Evolutionary conservation across 2,888 invertebrate species (phyloP).

Genomic region (Liposcelis brunnea): DNA sequence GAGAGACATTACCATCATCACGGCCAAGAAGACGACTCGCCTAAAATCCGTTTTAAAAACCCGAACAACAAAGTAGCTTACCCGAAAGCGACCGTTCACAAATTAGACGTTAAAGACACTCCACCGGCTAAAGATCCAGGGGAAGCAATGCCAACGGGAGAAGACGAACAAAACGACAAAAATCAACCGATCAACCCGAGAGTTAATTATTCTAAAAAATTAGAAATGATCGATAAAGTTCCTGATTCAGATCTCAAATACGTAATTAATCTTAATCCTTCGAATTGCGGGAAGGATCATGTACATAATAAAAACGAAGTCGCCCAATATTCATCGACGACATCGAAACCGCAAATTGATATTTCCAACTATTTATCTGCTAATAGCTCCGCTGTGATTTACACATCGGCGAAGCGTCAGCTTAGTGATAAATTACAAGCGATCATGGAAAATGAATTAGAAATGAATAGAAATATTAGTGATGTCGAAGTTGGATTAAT

Average conservation of each 20-base stretch:
- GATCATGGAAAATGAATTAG: background rate
- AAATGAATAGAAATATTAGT: background rate
- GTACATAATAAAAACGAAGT: too few relatives aligned
- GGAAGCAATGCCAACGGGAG: background rate
- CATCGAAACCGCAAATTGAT: too few relatives aligned
- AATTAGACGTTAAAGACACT: conserved; percentile 5
- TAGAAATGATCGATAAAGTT: background rate
- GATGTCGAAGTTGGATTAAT: background rate
- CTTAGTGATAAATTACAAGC: too few relatives aligned
- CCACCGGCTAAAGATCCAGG: background rate
- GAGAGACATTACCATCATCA: conserved; percentile 6
- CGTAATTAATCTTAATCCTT: too few relatives aligned
- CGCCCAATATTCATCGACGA: too few relatives aligned
- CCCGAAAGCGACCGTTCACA: conserved; percentile 2
- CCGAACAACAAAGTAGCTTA: background rate
- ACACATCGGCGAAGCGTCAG: too few relatives aligned
- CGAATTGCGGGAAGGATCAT: too few relatives aligned
- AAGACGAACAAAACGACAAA: background rate
- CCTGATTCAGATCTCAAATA: too few relatives aligned
- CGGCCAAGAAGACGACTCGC: background rate
- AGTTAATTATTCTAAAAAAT: conserved; percentile 4
- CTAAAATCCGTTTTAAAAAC: background rate
- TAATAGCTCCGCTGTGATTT: too few relatives aligned
- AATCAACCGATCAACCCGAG: background rate
- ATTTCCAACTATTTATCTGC: too few relatives aligned